Evolutionary conservation across 2,797 vertebrate genomes (phyloP).

Genomic region (Gymnodraco acuticeps): DNA sequence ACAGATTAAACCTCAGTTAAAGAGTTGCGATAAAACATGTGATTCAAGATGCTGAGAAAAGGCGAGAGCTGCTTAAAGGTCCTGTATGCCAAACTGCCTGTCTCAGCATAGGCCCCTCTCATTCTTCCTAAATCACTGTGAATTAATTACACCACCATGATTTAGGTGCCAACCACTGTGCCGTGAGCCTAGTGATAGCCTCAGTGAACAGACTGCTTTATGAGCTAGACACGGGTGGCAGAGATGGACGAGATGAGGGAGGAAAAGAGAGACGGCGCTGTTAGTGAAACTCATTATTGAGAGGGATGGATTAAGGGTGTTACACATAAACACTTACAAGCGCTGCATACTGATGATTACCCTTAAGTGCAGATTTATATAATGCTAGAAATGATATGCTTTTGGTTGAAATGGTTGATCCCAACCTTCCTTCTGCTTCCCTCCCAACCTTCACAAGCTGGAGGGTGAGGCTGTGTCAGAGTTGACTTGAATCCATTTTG

Average conservation of each 20-base stretch:
- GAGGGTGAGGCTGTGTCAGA: slow-evolving; percentile 30
- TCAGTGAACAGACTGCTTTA: slow-evolving; percentile 49
- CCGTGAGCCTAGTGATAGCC: slow-evolving; percentile 22
- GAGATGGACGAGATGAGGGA: slow-evolving; percentile 30
- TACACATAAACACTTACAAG: not conserved
- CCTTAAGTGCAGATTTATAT: slow-evolving; percentile 19
- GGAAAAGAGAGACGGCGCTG: slow-evolving; percentile 8
- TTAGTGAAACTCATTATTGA: slow-evolving; percentile 48
- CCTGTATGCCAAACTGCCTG: slow-evolving; percentile 7
- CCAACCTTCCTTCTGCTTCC: not conserved
- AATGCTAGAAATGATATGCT: slow-evolving; percentile 13
- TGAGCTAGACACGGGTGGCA: slow-evolving; percentile 31
- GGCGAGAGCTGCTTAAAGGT: not conserved
- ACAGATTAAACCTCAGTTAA: slow-evolving; percentile 8
- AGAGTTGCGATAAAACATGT: slow-evolving; percentile 8
- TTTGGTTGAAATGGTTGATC: slow-evolving; percentile 13
- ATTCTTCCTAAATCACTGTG: slow-evolving; percentile 56
- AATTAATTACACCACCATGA: slow-evolving; percentile 55
- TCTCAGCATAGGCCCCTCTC: slow-evolving; percentile 49
- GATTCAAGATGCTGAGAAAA: slow-evolving; percentile 2
- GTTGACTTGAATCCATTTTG: slow-evolving; percentile 50
- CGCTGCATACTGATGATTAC: slow-evolving; percentile 45
- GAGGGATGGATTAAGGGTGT: slow-evolving; percentile 31
- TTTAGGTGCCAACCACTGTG: slow-evolving; percentile 25
- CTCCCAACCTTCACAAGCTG: slow-evolving; percentile 4